phyloP scores from a whole-genome alignment of 2,113 vertebrate species.

The Pseudopipra pipra region DNA sequence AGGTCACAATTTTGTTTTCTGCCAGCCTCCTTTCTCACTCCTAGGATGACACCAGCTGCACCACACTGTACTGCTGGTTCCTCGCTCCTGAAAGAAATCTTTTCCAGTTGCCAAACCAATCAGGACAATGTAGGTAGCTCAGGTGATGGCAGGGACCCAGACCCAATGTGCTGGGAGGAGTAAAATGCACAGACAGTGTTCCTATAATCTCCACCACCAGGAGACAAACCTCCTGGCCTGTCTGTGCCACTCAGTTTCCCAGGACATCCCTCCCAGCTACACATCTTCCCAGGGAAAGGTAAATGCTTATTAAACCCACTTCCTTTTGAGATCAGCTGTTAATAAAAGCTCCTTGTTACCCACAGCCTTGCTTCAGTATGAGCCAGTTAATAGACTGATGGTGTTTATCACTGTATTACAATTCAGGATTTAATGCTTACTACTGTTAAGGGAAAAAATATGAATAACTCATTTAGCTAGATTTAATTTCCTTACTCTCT shows the following conservation, averaged over 20 bases:
- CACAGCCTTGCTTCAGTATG: not conserved
- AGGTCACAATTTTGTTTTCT: slow-evolving; percentile 30
- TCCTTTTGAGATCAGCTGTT: not conserved
- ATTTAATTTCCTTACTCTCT: not conserved
- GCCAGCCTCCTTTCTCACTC: not conserved
- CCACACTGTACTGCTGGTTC: not conserved
- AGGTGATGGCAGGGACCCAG: not conserved
- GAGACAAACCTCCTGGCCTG: not conserved
- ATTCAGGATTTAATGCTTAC: not conserved
- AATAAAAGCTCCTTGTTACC: not conserved
- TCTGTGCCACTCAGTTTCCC: not conserved
- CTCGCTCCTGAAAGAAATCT: not conserved
- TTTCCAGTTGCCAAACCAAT: not conserved
- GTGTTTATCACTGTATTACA: not conserved
- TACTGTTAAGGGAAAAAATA: not conserved
- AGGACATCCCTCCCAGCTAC: not conserved
- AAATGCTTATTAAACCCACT: not conserved
- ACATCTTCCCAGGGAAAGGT: not conserved
- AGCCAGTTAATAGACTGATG: not conserved
- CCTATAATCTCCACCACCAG: not conserved
- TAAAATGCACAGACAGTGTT: not conserved
- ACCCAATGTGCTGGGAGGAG: not conserved
- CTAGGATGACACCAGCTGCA: slow-evolving; percentile 26
- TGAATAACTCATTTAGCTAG: not conserved
- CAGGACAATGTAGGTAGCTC: not conserved